A percentile compares a stretch with the other conserved stretches of the same genome.
Conservation (phyloP, 2,113 vertebrate genomes). For the Polypterus senegalus region DNA sequence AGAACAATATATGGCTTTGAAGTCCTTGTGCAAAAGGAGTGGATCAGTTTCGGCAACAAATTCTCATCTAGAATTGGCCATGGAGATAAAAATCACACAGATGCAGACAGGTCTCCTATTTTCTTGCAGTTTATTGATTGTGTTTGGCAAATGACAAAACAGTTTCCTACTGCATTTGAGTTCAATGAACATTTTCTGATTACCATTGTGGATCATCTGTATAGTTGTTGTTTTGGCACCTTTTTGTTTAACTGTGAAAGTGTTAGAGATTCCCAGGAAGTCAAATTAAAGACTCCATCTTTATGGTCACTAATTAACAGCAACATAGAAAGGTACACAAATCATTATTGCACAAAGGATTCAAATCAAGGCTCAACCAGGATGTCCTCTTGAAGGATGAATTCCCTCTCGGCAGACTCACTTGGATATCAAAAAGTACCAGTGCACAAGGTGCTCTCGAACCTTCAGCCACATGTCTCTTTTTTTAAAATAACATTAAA, state of each 20-base stretch:
- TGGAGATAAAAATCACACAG: conserved; percentile 91
- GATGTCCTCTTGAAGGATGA: too few relatives aligned
- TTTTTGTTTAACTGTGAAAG: conserved; percentile 91
- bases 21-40: conserved; percentile 88
- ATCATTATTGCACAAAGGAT: too few relatives aligned
- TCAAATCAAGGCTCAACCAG: too few relatives aligned
- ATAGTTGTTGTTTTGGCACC: conserved; percentile 90
- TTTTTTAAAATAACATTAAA: too few relatives aligned
- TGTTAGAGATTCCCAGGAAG: conserved; percentile 64
- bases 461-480: too few relatives aligned
- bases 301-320: too few relatives aligned
- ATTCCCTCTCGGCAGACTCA: conserved; percentile 86
- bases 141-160: conserved; percentile 97
- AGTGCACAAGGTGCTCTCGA: too few relatives aligned
- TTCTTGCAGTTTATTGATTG: conserved; percentile 95
- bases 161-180: conserved; percentile 97
- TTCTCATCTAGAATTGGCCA: conserved; percentile 92
- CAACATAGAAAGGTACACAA: too few relatives aligned
- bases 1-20: conserved; percentile 80
- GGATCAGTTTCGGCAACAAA: conserved; percentile 95
- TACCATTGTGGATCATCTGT: conserved; percentile 88
- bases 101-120: conserved; percentile 89
- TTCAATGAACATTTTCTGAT: conserved; percentile 89
- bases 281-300: too few relatives aligned
- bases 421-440: too few relatives aligned